Evolutionary conservation across 1,140 invertebrate genomes (phyloP).

Genomic region (Conus ventricosus): DNA sequence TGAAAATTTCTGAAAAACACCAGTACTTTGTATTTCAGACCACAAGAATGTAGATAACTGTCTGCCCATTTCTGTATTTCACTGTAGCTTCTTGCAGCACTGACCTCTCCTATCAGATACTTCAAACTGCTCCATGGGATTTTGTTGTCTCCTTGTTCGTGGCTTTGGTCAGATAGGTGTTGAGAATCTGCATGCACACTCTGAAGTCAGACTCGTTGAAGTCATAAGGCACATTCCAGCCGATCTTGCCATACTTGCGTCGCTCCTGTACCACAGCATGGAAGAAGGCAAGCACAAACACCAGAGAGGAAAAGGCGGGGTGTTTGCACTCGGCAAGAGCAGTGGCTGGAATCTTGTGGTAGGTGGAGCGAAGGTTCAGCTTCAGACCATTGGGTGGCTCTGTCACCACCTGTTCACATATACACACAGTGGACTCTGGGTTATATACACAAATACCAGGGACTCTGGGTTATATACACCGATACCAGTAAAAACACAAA

Average conservation of each 20-base stretch:
- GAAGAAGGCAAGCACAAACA: conserved; percentile 92
- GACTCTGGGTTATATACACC: too few species aligned
- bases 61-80: too few species aligned
- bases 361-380: conserved; percentile 91
- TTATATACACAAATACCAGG: too few species aligned
- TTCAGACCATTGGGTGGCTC: conserved; percentile 93
- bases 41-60: too few species aligned
- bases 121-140: conserved; percentile 93
- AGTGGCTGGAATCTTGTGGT: conserved; percentile 85
- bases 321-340: conserved; percentile 84
- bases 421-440: too few species aligned
- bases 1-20: too few species aligned
- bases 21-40: too few species aligned
- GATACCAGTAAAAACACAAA: too few species aligned
- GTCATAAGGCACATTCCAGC: conserved; percentile 94
- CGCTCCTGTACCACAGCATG: conserved; percentile 92
- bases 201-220: conserved; percentile 94
- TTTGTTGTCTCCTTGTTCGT: conserved; percentile 77
- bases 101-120: conserved; percentile 91
- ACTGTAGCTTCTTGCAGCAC: too few species aligned
- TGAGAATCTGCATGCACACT: conserved; percentile 88
- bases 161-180: conserved; percentile 87
- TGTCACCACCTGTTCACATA: conserved; percentile 83
- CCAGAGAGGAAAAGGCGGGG: conserved; percentile 83
- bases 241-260: conserved; percentile 93